phyloP scores from a whole-genome alignment of 2,888 invertebrate genomes.

The Aphodius sticticus region DNA sequence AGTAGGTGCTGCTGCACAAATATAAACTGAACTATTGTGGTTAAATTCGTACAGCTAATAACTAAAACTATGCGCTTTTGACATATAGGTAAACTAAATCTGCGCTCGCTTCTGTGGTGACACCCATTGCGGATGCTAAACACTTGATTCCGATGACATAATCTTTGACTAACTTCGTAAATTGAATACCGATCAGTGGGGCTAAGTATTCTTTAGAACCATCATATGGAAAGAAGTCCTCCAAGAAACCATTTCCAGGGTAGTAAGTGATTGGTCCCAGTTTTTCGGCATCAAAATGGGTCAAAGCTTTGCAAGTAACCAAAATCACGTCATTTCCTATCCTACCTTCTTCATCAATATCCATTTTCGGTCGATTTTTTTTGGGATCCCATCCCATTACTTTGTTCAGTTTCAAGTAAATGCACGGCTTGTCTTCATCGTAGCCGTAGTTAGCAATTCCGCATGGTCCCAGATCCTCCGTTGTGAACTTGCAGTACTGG shows the following conservation, averaged over 20 bases:
- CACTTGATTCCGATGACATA: constrained; percentile 25
- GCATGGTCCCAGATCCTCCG: constrained; percentile 28
- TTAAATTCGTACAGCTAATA: too few relatives aligned
- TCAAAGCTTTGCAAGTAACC: constrained; percentile 18
- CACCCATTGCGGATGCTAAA: neutral
- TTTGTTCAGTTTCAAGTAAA: constrained; percentile 30
- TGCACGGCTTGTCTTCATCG: constrained; percentile 25
- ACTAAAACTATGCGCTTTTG: neutral
- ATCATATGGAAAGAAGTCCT: constrained; percentile 31
- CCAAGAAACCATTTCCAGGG: constrained; percentile 18
- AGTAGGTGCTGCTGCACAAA: too few relatives aligned
- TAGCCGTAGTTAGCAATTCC: constrained; percentile 28
- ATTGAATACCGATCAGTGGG: constrained; percentile 26
- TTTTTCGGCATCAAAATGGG: constrained; percentile 25
- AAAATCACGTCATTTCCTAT: constrained; percentile 8
- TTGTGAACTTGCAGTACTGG: constrained; percentile 28
- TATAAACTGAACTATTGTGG: too few relatives aligned
- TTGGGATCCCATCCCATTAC: constrained; percentile 28
- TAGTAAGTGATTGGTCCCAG: constrained; percentile 21
- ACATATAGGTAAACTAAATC: neutral
- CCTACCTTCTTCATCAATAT: neutral
- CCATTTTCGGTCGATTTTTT: neutral
- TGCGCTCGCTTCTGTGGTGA: neutral
- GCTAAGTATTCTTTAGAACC: constrained; percentile 30
- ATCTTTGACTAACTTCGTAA: constrained; percentile 24